phyloP scores from a whole-genome alignment of 1,140 invertebrate species.

The Popillia japonica region DNA sequence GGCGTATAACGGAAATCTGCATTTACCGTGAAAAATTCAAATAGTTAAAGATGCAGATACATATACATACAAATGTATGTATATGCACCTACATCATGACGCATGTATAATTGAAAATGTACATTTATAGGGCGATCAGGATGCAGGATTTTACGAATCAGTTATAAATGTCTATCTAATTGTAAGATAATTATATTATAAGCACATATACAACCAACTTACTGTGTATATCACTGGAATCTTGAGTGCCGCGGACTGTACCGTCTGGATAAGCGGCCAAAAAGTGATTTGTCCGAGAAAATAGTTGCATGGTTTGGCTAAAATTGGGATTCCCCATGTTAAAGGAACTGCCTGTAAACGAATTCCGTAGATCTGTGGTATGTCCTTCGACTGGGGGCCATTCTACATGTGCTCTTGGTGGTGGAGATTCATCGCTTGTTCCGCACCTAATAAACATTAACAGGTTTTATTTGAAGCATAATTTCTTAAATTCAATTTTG shows the following conservation, averaged over 20 bases:
- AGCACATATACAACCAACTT: slow-evolving; percentile 45
- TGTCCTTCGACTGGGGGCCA: not conserved
- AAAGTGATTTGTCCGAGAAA: slow-evolving; percentile 66
- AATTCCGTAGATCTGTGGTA: not conserved
- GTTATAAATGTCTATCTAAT: too few relatives aligned
- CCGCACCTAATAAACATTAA: not conserved
- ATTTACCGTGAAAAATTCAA: too few relatives aligned
- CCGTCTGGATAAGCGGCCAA: slow-evolving; percentile 66
- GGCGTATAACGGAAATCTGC: not conserved
- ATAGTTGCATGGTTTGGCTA: slow-evolving; percentile 64
- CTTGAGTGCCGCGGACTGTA: slow-evolving; percentile 63
- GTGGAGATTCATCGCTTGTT: not conserved
- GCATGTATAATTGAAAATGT: too few relatives aligned
- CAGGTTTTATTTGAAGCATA: too few relatives aligned
- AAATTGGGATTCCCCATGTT: slow-evolving; percentile 55
- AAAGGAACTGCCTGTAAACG: too few relatives aligned
- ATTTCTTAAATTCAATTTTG: too few relatives aligned
- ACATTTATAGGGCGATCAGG: too few relatives aligned
- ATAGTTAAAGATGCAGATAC: too few relatives aligned
- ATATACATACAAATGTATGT: too few relatives aligned
- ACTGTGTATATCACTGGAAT: slow-evolving; percentile 66
- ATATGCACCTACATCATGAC: too few relatives aligned
- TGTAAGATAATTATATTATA: too few relatives aligned
- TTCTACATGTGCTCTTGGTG: slow-evolving; percentile 8
- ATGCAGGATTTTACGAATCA: too few relatives aligned